Evolutionary conservation across 2,888 invertebrate genomes (phyloP).

Genomic region (Microctonus hyperodae): DNA sequence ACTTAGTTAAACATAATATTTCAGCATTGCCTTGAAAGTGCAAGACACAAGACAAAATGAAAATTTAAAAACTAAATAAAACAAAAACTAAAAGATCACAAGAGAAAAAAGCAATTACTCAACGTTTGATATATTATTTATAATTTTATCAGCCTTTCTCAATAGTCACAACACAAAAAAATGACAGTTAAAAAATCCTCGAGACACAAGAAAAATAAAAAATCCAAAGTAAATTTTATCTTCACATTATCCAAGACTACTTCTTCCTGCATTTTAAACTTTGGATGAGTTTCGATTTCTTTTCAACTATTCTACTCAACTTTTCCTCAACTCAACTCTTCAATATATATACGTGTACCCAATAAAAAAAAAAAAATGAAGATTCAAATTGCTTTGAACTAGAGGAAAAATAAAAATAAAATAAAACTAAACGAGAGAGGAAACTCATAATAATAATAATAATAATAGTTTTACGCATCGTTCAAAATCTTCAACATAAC

Average conservation of each 20-base stretch:
- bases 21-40: not conserved
- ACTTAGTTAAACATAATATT: slow-evolving; percentile 14
- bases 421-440: slow-evolving; percentile 4
- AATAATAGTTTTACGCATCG: slow-evolving; percentile 20
- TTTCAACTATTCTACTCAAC: slow-evolving; percentile 5
- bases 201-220: not conserved
- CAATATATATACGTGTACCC: not conserved
- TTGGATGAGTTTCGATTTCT: slow-evolving; percentile 12
- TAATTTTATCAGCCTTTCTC: not conserved
- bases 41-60: not conserved
- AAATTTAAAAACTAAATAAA: not conserved
- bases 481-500: slow-evolving; percentile 9
- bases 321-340: not conserved
- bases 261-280: slow-evolving; percentile 5
- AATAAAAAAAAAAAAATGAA: not conserved
- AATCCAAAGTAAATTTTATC: not conserved
- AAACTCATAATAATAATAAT: too few species aligned
- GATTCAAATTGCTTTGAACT: not conserved
- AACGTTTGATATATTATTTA: slow-evolving; percentile 7
- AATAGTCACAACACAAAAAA: not conserved
- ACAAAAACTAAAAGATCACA: too few species aligned
- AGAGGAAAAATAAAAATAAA: not conserved
- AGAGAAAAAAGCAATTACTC: not conserved
- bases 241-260: not conserved
- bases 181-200: not conserved